Evolutionary conservation across 1,140 invertebrate species (phyloP).

Genomic region (Augochlora pura): DNA sequence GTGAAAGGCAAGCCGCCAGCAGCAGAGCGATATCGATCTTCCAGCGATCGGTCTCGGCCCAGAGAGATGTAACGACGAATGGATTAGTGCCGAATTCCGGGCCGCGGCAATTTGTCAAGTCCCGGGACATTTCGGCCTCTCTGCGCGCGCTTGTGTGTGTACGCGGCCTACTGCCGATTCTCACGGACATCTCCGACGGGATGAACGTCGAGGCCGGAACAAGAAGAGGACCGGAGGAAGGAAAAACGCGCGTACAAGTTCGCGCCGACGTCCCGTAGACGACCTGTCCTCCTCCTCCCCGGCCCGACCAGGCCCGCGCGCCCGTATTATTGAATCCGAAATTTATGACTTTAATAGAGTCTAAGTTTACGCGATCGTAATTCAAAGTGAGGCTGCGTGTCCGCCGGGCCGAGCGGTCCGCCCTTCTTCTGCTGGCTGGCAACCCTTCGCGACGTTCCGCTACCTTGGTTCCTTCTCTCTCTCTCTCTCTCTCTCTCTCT

Average conservation of each 20-base stretch:
- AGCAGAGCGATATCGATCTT: conserved; percentile 51
- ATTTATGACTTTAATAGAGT: conserved; percentile 76
- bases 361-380: conserved; percentile 70
- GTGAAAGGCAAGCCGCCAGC: conserved; percentile 34
- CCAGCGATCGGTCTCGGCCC: neutral
- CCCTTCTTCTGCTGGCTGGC: conserved; percentile 3
- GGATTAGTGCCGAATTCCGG: conserved; percentile 58
- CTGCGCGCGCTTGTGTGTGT: too few relatives aligned
- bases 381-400: conserved; percentile 70
- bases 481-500: neutral
- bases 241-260: neutral
- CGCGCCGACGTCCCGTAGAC: neutral
- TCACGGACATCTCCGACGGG: neutral
- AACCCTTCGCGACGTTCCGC: conserved; percentile 18
- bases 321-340: conserved; percentile 71
- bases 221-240: neutral
- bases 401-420: conserved; percentile 63
- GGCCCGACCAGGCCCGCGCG: conserved; percentile 22
- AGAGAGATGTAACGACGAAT: conserved; percentile 49
- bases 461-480: neutral
- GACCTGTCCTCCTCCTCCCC: too few relatives aligned
- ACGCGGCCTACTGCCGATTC: neutral
- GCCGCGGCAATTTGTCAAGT: conserved; percentile 56
- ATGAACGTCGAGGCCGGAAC: neutral
- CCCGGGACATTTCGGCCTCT: conserved; percentile 43